Percentiles rank a stretch among this genome's conserved stretches.
phyloP scores from a whole-genome alignment of 2,113 vertebrate species.

The Orthonyx spaldingii region DNA sequence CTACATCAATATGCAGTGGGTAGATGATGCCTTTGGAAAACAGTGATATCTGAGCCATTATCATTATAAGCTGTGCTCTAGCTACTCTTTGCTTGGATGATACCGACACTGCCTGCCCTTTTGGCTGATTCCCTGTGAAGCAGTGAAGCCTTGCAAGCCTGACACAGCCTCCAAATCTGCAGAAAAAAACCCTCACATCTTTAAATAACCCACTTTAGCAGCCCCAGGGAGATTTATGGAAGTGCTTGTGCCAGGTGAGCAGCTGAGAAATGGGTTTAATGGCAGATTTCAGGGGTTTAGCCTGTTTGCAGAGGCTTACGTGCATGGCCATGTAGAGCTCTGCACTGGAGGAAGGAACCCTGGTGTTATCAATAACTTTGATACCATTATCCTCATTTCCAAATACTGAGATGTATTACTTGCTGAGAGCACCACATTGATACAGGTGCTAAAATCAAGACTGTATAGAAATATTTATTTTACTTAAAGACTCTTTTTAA shows the following conservation, averaged over 20 bases:
- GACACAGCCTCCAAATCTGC: background rate
- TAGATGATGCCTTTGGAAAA: background rate
- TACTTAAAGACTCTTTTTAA: background rate
- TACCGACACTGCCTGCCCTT: background rate
- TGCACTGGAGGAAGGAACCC: background rate
- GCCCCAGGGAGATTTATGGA: background rate
- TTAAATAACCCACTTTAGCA: background rate
- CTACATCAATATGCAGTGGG: fast-evolving
- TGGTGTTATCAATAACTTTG: fast-evolving
- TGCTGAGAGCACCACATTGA: background rate
- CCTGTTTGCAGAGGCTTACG: background rate
- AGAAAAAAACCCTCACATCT: background rate
- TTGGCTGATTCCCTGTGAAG: background rate
- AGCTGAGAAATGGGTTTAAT: background rate
- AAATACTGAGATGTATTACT: background rate
- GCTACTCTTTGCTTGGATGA: background rate
- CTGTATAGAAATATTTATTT: background rate
- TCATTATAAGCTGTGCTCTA: background rate
- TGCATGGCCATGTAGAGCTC: fast-evolving
- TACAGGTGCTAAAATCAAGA: background rate
- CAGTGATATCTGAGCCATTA: background rate
- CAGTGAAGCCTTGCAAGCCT: background rate
- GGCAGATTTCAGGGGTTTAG: background rate
- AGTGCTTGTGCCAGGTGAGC: background rate
- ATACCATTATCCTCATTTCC: background rate